Evolutionary conservation across 2,888 invertebrate genomes (phyloP), one percentile per base, ranked within the genome.

Genomic region (Lapara coniferarum): DNA sequence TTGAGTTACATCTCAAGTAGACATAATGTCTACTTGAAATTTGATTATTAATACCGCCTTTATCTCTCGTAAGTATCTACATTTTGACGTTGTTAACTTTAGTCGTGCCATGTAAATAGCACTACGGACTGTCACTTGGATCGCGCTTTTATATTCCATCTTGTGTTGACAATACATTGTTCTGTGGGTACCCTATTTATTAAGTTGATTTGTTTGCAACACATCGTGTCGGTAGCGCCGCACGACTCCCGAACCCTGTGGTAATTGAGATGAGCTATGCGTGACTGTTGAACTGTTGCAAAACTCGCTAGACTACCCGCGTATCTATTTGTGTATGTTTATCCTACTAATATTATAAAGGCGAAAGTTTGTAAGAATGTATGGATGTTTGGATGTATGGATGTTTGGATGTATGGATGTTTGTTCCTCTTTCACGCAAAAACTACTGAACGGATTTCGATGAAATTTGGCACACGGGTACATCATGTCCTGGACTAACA

Each of bases 151-250:
- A 91, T 90, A 89, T 90, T 89, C 89, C 87, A 89, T 89, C 89
- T 90, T 88, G 87, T 87, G 89, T 90, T 90, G 89, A 90, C 89
- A 89, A 79, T 86, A 89, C 89, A 89, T 89, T 89, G 89, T 89
- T 88, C 89, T 87, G 86, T 77, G 85, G 85, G 82, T 82, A 82
- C 84, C 84, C 88, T 88, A 84, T 89, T 89, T 90, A 90, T 91
- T 86, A 86, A 84, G 85, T 86, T 88, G 89, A 90, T 91, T 90
- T 91, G 89, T 91, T 91, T 91, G 88, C 89, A 84, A 78, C 86
- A 83, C 85, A 83, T 78, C 85, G 85, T 85, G 73, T 73, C 72
- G 78, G 74, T 76, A n/a, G 75, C 75, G n/a, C 59, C 55, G 69
- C 59, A 59, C 57, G 51, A 25, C 25, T 53, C 67, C 66, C 57